Evolutionary conservation across 2,888 invertebrate genomes (phyloP).

Genomic region (Ernsta delagoae): DNA sequence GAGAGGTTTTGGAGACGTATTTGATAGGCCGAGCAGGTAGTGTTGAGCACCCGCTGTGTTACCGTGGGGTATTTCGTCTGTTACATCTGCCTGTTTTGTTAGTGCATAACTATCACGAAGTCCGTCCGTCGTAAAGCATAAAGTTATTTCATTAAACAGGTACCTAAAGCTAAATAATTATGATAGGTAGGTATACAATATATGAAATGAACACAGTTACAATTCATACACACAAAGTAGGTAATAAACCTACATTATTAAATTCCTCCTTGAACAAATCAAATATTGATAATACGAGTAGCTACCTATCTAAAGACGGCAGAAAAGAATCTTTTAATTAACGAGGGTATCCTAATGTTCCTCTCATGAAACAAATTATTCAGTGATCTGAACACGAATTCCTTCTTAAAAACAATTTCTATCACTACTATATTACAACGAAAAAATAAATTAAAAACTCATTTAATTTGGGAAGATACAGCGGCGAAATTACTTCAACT

Average conservation of each 20-base stretch:
- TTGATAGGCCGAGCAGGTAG: slow-evolving; percentile 64
- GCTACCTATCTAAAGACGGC: background rate
- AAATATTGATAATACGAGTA: slow-evolving; percentile 1
- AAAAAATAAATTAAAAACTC: slow-evolving; percentile 26
- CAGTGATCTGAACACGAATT: slow-evolving; percentile 19
- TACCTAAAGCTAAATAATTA: background rate
- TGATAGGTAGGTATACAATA: no score
- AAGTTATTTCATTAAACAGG: slow-evolving; percentile 18
- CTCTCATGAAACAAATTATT: slow-evolving; percentile 17
- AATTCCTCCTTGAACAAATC: slow-evolving; percentile 4
- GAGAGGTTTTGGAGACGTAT: slow-evolving; percentile 46
- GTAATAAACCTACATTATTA: no score
- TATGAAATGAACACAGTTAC: background rate
- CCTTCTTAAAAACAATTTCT: background rate
- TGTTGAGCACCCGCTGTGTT: slow-evolving; percentile 31
- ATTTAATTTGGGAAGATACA: slow-evolving; percentile 40
- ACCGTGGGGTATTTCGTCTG: background rate
- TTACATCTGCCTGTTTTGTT: slow-evolving; percentile 11
- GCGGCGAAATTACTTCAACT: slow-evolving; percentile 49
- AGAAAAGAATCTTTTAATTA: slow-evolving; percentile 17
- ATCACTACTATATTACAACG: slow-evolving; percentile 8
- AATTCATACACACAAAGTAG: background rate
- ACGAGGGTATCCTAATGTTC: slow-evolving; percentile 3
- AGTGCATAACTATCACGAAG: slow-evolving; percentile 24
- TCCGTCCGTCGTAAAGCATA: slow-evolving; percentile 16